phyloP scores from a whole-genome alignment of 1,140 invertebrate species.

The Yoshiicerus persimilis region DNA sequence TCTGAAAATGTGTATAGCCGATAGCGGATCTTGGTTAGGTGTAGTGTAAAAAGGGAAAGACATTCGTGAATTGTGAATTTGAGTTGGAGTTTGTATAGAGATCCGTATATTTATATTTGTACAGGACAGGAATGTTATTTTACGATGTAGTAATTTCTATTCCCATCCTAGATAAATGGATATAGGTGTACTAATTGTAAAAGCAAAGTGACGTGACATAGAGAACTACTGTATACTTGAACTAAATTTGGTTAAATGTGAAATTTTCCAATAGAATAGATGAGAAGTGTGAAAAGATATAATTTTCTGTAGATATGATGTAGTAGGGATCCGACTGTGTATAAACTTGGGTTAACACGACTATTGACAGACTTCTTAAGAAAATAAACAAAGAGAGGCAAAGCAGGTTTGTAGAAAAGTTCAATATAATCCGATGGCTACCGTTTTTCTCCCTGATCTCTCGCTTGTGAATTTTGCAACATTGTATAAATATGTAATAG shows the following conservation, averaged over 20 bases:
- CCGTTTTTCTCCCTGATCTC: not conserved
- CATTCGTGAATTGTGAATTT: not conserved
- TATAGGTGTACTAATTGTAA: not conserved
- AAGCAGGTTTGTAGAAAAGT: not conserved
- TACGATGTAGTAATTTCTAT: not conserved
- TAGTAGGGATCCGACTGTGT: not conserved
- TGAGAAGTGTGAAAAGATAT: too few species aligned
- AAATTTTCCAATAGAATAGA: not conserved
- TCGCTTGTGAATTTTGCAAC: not conserved
- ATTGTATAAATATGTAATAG: not conserved
- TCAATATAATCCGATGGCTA: not conserved
- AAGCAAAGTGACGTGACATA: not conserved
- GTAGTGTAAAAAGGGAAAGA: not conserved
- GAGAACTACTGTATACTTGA: not conserved
- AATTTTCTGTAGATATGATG: too few species aligned
- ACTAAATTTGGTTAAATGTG: not conserved
- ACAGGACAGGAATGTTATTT: not conserved
- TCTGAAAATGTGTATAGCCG: not conserved
- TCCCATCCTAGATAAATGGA: not conserved
- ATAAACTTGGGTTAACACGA: not conserved
- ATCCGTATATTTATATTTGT: not conserved
- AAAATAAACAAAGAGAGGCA: not conserved
- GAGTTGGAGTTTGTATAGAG: not conserved
- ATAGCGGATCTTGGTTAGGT: too few species aligned
- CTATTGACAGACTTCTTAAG: slow-evolving; percentile 16